Evolutionary conservation across 1,140 invertebrate species (phyloP), one percentile per base, ranked within the genome.

Genomic region (Sarcophaga bullata): DNA sequence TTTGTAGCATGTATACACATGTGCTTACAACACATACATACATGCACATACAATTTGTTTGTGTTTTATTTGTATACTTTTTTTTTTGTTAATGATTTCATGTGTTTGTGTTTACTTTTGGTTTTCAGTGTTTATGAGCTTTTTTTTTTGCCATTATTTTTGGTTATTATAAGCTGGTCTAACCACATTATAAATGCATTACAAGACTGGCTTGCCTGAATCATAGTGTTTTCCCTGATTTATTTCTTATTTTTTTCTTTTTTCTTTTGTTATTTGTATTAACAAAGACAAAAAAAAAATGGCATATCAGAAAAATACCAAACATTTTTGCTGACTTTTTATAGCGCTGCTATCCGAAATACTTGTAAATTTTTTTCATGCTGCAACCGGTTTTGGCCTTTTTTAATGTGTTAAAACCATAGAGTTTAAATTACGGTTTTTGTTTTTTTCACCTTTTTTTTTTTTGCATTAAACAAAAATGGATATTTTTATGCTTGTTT

Each of bases 141-240:
- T 72, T 72, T 9, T n/a, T n/a, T n/a, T 72, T 72, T 72, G 62
- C 17, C 37, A 25, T 19, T 72, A 72, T 9, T 25, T n/a, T 15
- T 54, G 9, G 9, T 54, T 72, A 25, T 62, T 72, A 25, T 72
- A 25, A 25, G 37, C 62, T 37, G 25, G 25, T 37, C 25, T 37
- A 37, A 72, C 19, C 62, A 72, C 17, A 72, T 72, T 72, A 72
- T 19, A 72, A 72, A 25, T 72, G 62, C 62, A 72, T 72, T 72
- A 72, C 37, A 25, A 25, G 1, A 37, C 25, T 37, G 25, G n/a
- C 62, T n/a, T 72, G 62, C 62, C 25, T 37, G 25, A n/a, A 37
- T 37, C 25, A 37, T 37, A 37, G 25, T 37, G 25, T 37, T 37
- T 37, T 37, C 25, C 25, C 25, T 37, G 25, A 37, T 37, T 37